Base-by-base conservation (phyloP, 1,140 invertebrate species). In the Andricus grossulariae region DNA sequence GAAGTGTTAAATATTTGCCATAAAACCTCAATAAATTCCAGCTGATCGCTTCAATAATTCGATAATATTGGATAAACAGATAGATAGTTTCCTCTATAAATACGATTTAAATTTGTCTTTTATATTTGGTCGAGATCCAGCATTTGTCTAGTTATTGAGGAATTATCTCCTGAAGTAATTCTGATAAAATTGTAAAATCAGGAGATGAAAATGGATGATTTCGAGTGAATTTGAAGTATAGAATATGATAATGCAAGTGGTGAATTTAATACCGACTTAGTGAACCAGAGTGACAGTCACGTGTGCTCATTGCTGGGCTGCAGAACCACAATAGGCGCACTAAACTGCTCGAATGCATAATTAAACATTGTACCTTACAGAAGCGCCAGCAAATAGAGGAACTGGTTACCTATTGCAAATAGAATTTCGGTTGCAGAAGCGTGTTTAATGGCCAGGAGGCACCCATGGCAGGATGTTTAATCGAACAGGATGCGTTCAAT, bases 401-500 rank as follows among this genome's bases (percentile, higher is more conserved):
- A 85, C 78, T 80, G 73, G 77, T 75, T 50, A 77, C 78, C 77
- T 83, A 85, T 85, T 71, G 77, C 77, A 87, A 88, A 89, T 87
- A 87, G 86, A 87, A 87, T 85, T 84, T 85, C 77, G 75, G 76
- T 72, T 72, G 45, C 73, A 76, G 75, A 77, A 72, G 73, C 76
- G 73, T 72, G 73, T 78, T 81, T 81, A 78, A 81, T 81, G 82
- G 80, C 72, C 70, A 75, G 57, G 49, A 72, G 71, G 76, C 55
- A 71, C 60, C 72, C 75, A 71, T 73, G 72, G 76, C 82, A 85
- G 87, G 83, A 88, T 86, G 87, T 88, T 87, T 84, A 86, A 85
- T 86, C 80, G 82, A 85, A 89, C 85, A 85, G 85, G 86, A 89
- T 85, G 82, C 83, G 86, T 79, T 85, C 82, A 88, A 88, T 89